Conservation (phyloP, 1,140 invertebrate genomes). For the Achatina immaculata region DNA sequence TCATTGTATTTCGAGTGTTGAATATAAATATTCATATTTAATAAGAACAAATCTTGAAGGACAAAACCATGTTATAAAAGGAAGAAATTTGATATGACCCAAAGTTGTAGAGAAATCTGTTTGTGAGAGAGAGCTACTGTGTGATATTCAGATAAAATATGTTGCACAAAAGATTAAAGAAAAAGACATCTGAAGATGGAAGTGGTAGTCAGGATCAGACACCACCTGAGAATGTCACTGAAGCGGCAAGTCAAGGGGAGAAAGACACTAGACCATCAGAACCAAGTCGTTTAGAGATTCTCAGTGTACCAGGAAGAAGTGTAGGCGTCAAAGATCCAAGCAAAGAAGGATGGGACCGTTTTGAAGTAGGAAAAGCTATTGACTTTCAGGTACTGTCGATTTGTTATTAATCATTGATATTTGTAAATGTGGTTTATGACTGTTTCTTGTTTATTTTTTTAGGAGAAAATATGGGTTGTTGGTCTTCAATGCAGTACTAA, state of each 20-base stretch:
- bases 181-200: background rate
- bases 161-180: background rate
- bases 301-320: background rate
- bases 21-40: too few relatives aligned
- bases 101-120: too few relatives aligned
- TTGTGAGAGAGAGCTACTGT: too few relatives aligned
- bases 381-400: constrained; percentile 35
- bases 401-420: background rate
- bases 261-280: background rate
- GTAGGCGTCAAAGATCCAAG: constrained; percentile 1
- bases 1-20: too few relatives aligned
- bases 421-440: too few relatives aligned
- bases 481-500: too few relatives aligned
- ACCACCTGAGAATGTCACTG: background rate
- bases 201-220: background rate
- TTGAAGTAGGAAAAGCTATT: constrained; percentile 28
- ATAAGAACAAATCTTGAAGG: too few relatives aligned
- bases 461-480: too few relatives aligned
- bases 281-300: background rate
- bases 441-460: too few relatives aligned
- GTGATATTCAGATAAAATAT: too few relatives aligned
- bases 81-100: too few relatives aligned
- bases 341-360: constrained; percentile 22
- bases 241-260: background rate
- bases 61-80: too few relatives aligned